Evolutionary conservation across 2,113 vertebrate species (phyloP).

Genomic region (Crotalus viridis): DNA sequence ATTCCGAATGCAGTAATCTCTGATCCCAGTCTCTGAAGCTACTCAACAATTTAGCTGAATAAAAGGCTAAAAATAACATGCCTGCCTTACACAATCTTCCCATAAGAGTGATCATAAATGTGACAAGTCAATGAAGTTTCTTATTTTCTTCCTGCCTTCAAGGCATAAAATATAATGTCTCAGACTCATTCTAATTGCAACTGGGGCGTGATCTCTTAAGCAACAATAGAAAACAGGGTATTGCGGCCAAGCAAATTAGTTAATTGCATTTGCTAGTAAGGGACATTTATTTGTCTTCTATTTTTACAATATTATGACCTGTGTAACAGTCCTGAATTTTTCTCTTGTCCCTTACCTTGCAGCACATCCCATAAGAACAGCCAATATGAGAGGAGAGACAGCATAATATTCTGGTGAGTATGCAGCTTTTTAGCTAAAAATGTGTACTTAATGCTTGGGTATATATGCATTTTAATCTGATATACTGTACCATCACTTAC

Average conservation of each 20-base stretch:
- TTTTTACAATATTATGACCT: neutral
- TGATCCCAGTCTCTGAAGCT: neutral
- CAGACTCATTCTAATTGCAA: neutral
- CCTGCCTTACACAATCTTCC: neutral
- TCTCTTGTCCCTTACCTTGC: neutral
- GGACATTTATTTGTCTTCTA: neutral
- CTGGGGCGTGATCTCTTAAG: neutral
- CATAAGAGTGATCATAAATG: neutral
- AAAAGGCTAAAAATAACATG: neutral
- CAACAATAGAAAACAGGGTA: neutral
- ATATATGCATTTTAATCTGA: neutral
- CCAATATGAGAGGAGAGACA: neutral
- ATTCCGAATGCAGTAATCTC: neutral
- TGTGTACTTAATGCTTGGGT: neutral
- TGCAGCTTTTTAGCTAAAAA: neutral
- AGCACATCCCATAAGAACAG: neutral
- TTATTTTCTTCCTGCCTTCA: too few species aligned
- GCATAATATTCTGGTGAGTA: neutral
- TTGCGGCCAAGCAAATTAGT: neutral
- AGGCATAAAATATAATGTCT: neutral
- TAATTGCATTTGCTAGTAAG: neutral
- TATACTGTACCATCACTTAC: neutral
- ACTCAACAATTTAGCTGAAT: neutral
- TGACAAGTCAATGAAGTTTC: neutral
- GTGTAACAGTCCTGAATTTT: neutral